Base-by-base conservation (phyloP, 2,797 vertebrate species). In the Pipistrellus pygmaeus region DNA sequence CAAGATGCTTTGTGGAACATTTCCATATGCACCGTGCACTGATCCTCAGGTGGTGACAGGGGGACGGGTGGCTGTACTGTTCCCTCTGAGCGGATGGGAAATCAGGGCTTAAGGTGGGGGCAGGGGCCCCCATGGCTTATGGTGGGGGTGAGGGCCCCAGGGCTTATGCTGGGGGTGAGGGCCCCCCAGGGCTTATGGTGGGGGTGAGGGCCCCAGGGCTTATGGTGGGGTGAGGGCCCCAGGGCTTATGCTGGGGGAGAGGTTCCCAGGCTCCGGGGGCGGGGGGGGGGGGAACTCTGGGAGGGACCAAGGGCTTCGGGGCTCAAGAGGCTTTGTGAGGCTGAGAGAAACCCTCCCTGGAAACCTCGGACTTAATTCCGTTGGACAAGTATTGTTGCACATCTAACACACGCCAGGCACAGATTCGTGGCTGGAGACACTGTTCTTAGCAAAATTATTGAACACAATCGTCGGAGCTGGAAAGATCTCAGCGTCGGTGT, bases 11-110 rank as follows among this genome's bases (percentile, higher is more conserved):
- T 73, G 18, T 18, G 38, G 90, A 51, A 92, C 85, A 95, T 83
- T 93, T 96, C 80, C 95, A 96, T 93, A 93, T 72, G 91, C 95
- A 94, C 95, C 51, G 32, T 64, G 89, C 87, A 41, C 73, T 82
- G 95, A 85, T 85, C 87, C 83, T 30, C 41, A 15, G 27, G 75
- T 27, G 1, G 0, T 6, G 46, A 30, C n/a, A 90, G 77, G 46
- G 53, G 93, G 78, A 69, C 41, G 7, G 66, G 20, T 25, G 76
- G 94, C 90, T 96, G 95, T 95, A 90, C 94, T 82, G 88, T 93
- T 95, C 93, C 71, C 35, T 82, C 21, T 20, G 38, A 60, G 30
- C 21, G 18, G 44, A 57, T 15, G 17, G 91, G 41, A 82, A 48
- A 27, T 11, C 75, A 7, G 12, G 48, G 80, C 38, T 85, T 51